Evolutionary conservation across 2,888 invertebrate species (phyloP).

Genomic region (Galerucella nymphaeae): DNA sequence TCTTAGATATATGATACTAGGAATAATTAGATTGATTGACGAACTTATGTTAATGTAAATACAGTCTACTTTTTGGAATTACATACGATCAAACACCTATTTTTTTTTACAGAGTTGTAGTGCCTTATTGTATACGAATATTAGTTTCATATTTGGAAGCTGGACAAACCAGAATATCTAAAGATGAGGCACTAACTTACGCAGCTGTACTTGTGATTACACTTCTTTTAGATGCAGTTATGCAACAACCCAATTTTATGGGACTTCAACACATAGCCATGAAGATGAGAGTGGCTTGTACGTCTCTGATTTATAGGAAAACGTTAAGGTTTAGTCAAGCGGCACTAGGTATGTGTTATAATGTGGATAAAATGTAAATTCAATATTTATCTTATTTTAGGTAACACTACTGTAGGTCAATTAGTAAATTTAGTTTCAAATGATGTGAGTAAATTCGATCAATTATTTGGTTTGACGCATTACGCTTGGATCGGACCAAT

Average conservation of each 20-base stretch:
- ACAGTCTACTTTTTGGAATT: background rate
- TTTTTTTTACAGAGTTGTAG: conserved; percentile 54
- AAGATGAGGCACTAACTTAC: conserved; percentile 78
- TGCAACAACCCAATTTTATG: conserved; percentile 87
- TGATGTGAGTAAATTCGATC: conserved; percentile 84
- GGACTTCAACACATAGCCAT: conserved; percentile 85
- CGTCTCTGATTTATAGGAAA: conserved; percentile 75
- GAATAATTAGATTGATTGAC: conserved; percentile 57
- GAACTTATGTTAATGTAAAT: conserved; percentile 61
- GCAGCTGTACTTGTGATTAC: conserved; percentile 74
- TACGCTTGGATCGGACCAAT: conserved; percentile 80
- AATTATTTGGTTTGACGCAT: conserved; percentile 88
- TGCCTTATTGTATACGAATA: conserved; percentile 70
- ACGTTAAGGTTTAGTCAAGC: conserved; percentile 63
- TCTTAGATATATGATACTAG: conserved; percentile 54
- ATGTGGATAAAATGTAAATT: too few relatives aligned
- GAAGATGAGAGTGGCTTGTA: conserved; percentile 85
- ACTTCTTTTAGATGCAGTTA: conserved; percentile 54
- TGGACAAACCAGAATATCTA: conserved; percentile 52
- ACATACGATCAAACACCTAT: background rate
- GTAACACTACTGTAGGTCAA: conserved; percentile 70
- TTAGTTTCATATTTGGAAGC: conserved; percentile 73
- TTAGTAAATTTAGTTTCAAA: conserved; percentile 70
- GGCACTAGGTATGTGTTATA: conserved; percentile 65
- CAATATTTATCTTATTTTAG: conserved; percentile 44